Percentiles rank a stretch among this genome's conserved stretches.
Evolutionary conservation across 2,888 invertebrate species (phyloP).

Genomic region (Mesorhabditis spiculigera): DNA sequence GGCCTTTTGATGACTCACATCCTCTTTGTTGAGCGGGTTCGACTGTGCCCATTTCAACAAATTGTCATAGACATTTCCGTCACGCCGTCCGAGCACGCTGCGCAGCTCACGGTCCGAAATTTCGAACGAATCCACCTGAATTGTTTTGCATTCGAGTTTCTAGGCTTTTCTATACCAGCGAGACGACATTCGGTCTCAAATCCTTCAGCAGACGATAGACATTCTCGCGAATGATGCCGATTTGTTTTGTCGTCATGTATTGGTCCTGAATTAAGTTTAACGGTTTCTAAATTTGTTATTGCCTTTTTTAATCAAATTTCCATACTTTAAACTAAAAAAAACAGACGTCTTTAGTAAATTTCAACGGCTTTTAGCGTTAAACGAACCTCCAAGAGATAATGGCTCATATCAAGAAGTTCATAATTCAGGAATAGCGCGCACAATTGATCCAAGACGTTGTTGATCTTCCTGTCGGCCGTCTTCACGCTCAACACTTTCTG

Average conservation of each 20-base stretch:
- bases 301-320: not conserved
- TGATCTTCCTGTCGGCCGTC: constrained; percentile 8
- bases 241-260: constrained; percentile 36
- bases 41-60: not conserved
- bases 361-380: too few relatives aligned
- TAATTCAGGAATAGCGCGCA: constrained; percentile 70
- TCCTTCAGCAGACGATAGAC: constrained; percentile 61
- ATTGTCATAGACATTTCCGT: not conserved
- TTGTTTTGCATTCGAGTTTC: constrained; percentile 32
- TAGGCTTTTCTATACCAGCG: constrained; percentile 67
- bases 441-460: constrained; percentile 70
- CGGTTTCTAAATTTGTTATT: not conserved
- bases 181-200: constrained; percentile 81
- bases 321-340: too few relatives aligned
- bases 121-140: constrained; percentile 79
- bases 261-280: constrained; percentile 29
- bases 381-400: constrained; percentile 21
- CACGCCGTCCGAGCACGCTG: constrained; percentile 41
- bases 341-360: too few relatives aligned
- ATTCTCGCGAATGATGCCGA: constrained; percentile 34
- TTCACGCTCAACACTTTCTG: constrained; percentile 20
- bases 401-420: constrained; percentile 28
- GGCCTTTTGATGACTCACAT: too few relatives aligned
- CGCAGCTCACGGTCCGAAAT: constrained; percentile 60
- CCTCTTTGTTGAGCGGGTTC: not conserved